Evolutionary conservation across 1,140 invertebrate genomes (phyloP), one percentile per base, ranked within the genome.

Genomic region (Cataglyphis hispanica): DNA sequence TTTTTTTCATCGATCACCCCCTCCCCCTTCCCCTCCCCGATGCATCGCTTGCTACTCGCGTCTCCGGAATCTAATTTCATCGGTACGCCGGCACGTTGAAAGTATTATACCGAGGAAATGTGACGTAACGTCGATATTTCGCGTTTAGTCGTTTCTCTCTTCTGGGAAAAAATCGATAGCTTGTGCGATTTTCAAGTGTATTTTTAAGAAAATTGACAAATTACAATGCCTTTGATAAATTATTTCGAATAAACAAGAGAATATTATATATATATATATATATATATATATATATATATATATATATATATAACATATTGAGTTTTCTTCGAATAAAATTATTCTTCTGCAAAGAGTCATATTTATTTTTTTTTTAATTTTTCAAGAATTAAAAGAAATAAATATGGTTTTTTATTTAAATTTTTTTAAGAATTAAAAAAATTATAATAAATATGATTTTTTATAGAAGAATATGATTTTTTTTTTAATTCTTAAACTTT

Each of bases 1-100:
- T 46, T 37, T 89, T 91, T 93, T 91, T 88, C 89, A 93, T 93
- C 92, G 92, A 93, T 93, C 93, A 92, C 90, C 77, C 86, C 64
- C 75, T 43, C 53, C 1, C n/a, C 86, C 64, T 69, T 43, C 53
- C 1, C n/a, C 3, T 11, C 16, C 16, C 81, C 89, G 80, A 86
- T 91, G 89, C 89, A 91, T 90, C 80, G 89, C 89, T 90, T 88
- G 88, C 89, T 89, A 81, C 84, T 90, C 89, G 89, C 89, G 86
- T 90, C 89, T 63, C 77, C 80, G 76, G 88, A 91, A 91, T 90
- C 89, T 91, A 90, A 90, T 90, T 90, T 90, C 75, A 88, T 53
- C 86, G 89, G 80, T 83, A 83, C 78, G 78, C 78, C 84, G 87
- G 86, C 86, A 88, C 89, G 89, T 84, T 88, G 88, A 90, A 90